phyloP scores from a whole-genome alignment of 1,140 invertebrate genomes.

The Diploscapter pachys region DNA sequence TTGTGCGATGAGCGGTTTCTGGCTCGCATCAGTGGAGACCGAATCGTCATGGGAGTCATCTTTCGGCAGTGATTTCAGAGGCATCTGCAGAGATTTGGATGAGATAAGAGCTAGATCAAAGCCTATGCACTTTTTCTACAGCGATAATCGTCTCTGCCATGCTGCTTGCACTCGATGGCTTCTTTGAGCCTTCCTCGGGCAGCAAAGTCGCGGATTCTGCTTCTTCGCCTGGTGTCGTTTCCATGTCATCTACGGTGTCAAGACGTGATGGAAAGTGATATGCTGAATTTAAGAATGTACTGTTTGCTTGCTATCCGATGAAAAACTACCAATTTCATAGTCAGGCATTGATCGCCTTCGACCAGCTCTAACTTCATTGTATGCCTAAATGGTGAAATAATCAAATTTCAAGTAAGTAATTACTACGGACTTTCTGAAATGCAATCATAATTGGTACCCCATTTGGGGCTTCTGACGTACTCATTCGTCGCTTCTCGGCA shows the following conservation, averaged over 20 bases:
- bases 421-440: slow-evolving; percentile 22
- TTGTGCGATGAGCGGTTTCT: slow-evolving; percentile 22
- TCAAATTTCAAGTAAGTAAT: neutral
- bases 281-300: slow-evolving; percentile 4
- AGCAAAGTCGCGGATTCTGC: neutral
- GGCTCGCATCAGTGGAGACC: slow-evolving; percentile 23
- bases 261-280: slow-evolving; percentile 24
- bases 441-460: slow-evolving; percentile 33
- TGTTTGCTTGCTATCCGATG: neutral
- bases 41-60: slow-evolving; percentile 31
- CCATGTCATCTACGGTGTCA: slow-evolving; percentile 2
- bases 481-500: slow-evolving; percentile 15
- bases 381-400: slow-evolving; percentile 18
- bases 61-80: slow-evolving; percentile 18
- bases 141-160: slow-evolving; percentile 30
- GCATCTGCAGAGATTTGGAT: slow-evolving; percentile 10
- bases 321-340: neutral
- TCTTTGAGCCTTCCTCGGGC: neutral
- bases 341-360: slow-evolving; percentile 6
- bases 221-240: slow-evolving; percentile 11
- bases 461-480: slow-evolving; percentile 28
- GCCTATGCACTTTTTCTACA: slow-evolving; percentile 4
- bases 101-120: neutral
- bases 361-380: slow-evolving; percentile 19
- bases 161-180: slow-evolving; percentile 20